Evolutionary conservation across 2,797 vertebrate species (phyloP).

Genomic region (Pipistrellus pygmaeus): DNA sequence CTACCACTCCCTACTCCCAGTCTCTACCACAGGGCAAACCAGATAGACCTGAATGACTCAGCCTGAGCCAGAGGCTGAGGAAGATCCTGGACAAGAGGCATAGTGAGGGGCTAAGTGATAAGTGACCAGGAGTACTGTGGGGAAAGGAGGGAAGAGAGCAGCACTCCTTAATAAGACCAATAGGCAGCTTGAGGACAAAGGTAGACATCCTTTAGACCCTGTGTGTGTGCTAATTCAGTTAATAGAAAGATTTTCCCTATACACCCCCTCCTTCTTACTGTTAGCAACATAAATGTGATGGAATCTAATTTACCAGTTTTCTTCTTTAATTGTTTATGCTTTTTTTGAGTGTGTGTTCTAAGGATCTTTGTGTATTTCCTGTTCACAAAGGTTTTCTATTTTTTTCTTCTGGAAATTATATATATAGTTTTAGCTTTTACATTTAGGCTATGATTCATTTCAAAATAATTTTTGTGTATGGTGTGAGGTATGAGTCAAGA

Average conservation of each 20-base stretch:
- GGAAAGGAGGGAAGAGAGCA: no score
- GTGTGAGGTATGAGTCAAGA: slow-evolving; percentile 2
- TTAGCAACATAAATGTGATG: neutral
- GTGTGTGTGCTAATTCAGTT: neutral
- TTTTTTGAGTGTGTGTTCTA: neutral
- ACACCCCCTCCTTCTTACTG: neutral
- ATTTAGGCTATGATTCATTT: slow-evolving; percentile 32
- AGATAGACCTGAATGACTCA: neutral
- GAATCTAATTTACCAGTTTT: neutral
- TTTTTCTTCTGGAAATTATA: neutral
- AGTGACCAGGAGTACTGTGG: neutral
- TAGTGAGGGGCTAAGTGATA: no score
- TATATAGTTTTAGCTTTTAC: slow-evolving; percentile 17
- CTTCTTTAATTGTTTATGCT: neutral
- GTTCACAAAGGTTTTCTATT: neutral
- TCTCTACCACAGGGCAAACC: neutral
- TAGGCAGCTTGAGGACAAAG: neutral
- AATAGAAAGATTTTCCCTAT: neutral
- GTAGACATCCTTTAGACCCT: neutral
- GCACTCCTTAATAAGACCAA: neutral
- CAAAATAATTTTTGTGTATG: slow-evolving; percentile 28
- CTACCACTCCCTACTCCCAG: no score
- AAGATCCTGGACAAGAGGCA: neutral
- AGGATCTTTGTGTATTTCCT: neutral
- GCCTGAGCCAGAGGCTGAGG: neutral